Evolutionary conservation across 1,140 invertebrate species (phyloP).

Genomic region (Lineus longissimus): DNA sequence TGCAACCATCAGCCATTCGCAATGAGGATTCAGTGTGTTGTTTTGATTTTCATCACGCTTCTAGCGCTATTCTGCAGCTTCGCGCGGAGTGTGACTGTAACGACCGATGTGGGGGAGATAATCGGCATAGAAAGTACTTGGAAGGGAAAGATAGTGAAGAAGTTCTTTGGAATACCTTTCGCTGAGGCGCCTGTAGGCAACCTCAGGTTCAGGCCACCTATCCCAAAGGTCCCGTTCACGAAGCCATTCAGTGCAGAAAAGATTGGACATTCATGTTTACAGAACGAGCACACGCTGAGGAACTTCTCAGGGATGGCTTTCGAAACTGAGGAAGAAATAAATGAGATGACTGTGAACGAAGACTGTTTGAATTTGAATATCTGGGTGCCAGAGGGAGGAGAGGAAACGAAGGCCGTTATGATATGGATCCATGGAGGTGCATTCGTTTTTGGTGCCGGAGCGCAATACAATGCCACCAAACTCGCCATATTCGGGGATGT

Average conservation of each 20-base stretch:
- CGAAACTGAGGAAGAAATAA: no score
- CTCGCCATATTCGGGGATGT: constrained; percentile 47
- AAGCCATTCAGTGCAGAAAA: constrained; percentile 27
- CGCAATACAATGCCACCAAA: constrained; percentile 30
- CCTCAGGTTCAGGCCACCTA: constrained; percentile 79
- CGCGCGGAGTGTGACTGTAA: no score
- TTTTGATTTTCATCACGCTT: no score
- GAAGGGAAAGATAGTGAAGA: constrained; percentile 61
- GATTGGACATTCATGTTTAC: constrained; percentile 59
- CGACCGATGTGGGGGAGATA: no score
- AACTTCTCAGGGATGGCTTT: not conserved
- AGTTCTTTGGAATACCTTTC: constrained; percentile 84
- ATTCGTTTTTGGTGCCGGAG: constrained; percentile 27
- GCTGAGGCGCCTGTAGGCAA: constrained; percentile 84
- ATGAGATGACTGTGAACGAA: constrained; percentile 60
- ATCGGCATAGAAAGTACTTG: no score
- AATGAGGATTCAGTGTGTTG: no score
- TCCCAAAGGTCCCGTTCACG: constrained; percentile 55
- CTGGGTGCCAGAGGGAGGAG: constrained; percentile 64
- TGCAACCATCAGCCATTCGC: no score
- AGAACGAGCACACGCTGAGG: not conserved
- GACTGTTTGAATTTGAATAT: constrained; percentile 92
- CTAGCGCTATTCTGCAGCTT: no score
- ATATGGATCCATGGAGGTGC: constrained; percentile 32
- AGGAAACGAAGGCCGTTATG: constrained; percentile 17